Evolutionary conservation across 2,797 vertebrate genomes (phyloP), one percentile per base, ranked within the genome.

Genomic region (Ctenopoma kingsleyae): DNA sequence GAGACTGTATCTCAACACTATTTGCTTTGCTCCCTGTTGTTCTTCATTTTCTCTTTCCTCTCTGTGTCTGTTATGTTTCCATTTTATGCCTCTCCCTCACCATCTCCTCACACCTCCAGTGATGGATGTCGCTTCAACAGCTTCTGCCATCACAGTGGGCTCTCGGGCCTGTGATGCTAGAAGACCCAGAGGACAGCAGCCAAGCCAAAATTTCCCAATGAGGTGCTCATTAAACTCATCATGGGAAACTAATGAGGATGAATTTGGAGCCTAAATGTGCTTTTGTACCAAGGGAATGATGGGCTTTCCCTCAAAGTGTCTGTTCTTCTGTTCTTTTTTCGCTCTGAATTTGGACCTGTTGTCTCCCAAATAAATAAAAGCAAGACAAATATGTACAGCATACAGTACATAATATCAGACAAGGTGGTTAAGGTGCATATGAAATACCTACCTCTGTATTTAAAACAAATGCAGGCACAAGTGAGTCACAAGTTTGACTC

Each of bases 161-260:
- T 81, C 67, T 69, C 4, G 25, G 75, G 77, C 79, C 72, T 32
- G 75, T 22, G 79, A 74, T 78, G 79, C 74, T 83, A 65, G 51
- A 40, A 73, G 61, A 80, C 87, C 83, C 80, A 59, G 78, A 84
- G 86, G 80, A 83, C 78, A 23, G 81, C 22, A 38, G 71, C 81
- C 74, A 70, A 82, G 80, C 78, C 63, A 78, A 84, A 78, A 77
- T 67, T 67, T 81, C 77, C 64, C 71, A 80, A 82, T 25, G 60
- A 85, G 78, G 68, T 76, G 71, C 80, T 90, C 84, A 75, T 90
- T 89, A 87, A 86, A 85, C 87, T 86, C 85, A 90, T 89, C 89
- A 87, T 75, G 81, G 64, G 80, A 89, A 87, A 86, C 85, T 88
- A 89, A 92, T 88, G 87, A 92, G 88, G 82, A 89, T 85, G 68